Conservation (phyloP, 2,797 vertebrate genomes). For the Potorous gilbertii region DNA sequence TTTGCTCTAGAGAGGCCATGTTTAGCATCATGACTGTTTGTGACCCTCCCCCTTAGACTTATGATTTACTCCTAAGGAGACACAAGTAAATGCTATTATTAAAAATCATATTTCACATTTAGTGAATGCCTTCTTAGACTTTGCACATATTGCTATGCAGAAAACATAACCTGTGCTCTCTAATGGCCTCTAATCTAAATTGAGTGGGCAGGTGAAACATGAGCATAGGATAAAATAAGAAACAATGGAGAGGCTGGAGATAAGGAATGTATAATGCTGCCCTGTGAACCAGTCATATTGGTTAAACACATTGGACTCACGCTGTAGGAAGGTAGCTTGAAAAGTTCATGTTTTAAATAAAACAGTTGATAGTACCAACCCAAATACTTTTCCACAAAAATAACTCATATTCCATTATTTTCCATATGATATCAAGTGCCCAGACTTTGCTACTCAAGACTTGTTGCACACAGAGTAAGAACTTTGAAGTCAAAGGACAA, state of each 20-base stretch:
- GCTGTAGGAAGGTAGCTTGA: background rate
- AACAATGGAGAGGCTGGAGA: background rate
- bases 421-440: background rate
- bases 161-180: background rate
- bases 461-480: background rate
- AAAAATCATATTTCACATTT: background rate
- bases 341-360: background rate
- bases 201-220: background rate
- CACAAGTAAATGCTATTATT: background rate
- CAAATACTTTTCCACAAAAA: background rate
- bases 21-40: background rate
- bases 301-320: background rate
- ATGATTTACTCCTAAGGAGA: slow-evolving; percentile 29
- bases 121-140: background rate
- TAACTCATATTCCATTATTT: background rate
- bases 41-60: background rate
- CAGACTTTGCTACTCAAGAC: background rate
- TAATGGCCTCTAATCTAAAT: slow-evolving; percentile 16
- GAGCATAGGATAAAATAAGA: slow-evolving; percentile 5
- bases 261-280: background rate
- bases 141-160: background rate
- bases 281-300: background rate
- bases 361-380: background rate
- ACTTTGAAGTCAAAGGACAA: background rate
- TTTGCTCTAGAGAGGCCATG: background rate